Evolutionary conservation across 2,113 vertebrate species (phyloP), one percentile per base, ranked within the genome.

Genomic region (Barnardius zonarius): DNA sequence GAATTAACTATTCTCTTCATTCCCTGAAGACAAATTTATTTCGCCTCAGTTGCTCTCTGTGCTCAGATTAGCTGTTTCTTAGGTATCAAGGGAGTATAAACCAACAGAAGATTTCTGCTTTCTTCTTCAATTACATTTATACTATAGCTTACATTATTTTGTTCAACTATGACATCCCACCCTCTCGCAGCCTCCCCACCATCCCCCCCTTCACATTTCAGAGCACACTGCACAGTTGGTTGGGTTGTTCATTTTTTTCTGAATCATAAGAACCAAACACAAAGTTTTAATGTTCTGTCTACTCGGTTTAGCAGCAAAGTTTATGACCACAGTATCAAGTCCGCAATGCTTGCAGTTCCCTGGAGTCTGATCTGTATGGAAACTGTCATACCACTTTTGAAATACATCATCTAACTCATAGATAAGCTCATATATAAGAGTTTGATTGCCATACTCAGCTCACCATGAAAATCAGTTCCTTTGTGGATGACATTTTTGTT

Each of bases 1-100:
- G 69, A 93, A 94, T 94, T 88, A 90, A 82, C 73, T 69, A 68
- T 69, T 90, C 85, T 86, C 61, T 75, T 91, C 49, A 5, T 69
- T 88, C 91, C 86, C 86, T 62, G 49, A 83, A 95, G 77, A 89
- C 70, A 73, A 92, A 82, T 95, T 91, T 57, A 85, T 94, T 94
- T 81, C 2, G 5, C 73, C 44, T 92, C 86, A 88, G 57, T 79
- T 92, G 83, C 52, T 44, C 88, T 77, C 74, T 92, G 52, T 83
- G 81, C 72, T 92, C 78, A 52, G 70, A 91, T 89, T 67, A 86
- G 88, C 80, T n/a, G n/a, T 51, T 96, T 79, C 92, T 96, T 37
- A 37, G 35, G 35, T 37, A 37, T 37, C 35, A 37, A 37, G 35
- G 35, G 35, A 37, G 35, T 37, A 37, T 37, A 37, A 37, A 37